Evolutionary conservation across 2,888 invertebrate genomes (phyloP), one percentile per base, ranked within the genome.

Genomic region (Euphydryas editha): DNA sequence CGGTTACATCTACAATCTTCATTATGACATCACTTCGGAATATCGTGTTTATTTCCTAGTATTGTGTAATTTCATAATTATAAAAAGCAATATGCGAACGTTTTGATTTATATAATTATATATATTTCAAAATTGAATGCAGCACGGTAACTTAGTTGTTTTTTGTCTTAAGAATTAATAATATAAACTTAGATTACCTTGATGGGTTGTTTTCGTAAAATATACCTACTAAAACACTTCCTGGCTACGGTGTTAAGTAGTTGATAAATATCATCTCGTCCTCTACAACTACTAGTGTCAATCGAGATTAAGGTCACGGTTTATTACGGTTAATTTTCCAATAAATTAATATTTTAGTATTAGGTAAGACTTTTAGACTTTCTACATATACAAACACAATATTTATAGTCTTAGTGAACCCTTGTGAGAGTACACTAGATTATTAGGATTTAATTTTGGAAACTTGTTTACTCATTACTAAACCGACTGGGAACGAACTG

Each of bases 241-340:
- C 90, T 88, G 83, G 71, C 80, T 82, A 82, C 85, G 80, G 75
- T 83, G 88, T 82, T 88, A 87, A 87, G 75, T 82, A 76, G 77
- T 80, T 76, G 82, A 83, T 85, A 88, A 87, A 87, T 81, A 84
- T 74, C 74, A 77, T 75, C 74, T 78, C 80, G 80, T 81, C 80
- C 74, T 78, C 76, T 77, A 74, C 78, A 75, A 76, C 70, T 3
- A n/a, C 2, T 71, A 74, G 77, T 69, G 83, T 81, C 80, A 85
- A 87, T 84, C 82, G 79, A 78, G 79, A 81, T 77, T 81, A 81
- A 88, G 87, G 85, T 83, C 84, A 80, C 68, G 72, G 67, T 73
- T 74, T 30, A 7, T 30, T 30, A n/a, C n/a, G n/a, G n/a, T 30
- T 30, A 30, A 30, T 30, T 30, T 30, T 30, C 8, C 30, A 30